Evolutionary conservation across 2,797 vertebrate species (phyloP), one percentile per base, ranked within the genome.

Genomic region (Toxotes lorentzi): DNA sequence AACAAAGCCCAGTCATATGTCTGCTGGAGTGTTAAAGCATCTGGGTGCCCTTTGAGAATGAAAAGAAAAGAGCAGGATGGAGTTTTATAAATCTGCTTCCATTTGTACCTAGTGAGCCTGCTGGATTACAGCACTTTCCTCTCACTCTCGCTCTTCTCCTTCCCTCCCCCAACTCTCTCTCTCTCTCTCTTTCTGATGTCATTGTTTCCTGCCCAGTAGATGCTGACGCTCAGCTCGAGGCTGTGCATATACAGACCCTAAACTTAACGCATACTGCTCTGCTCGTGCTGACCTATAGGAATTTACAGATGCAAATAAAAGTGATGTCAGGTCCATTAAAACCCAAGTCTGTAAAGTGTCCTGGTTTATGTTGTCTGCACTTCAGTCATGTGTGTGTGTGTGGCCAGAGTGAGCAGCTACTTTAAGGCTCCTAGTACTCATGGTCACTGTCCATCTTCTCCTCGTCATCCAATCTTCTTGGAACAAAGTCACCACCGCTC

Each of bases 101-200:
- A 93, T 93, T 88, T 89, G 94, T 90, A 94, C 94, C 94, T 92
- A 83, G 94, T 87, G 94, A 95, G 91, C 95, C 95, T 95, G 88
- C 92, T 94, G 93, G 94, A 93, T 93, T 88, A 79, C 85, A 79
- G 78, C 62, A 64, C 53, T 79, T 87, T 82, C 88, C 78, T 87
- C 79, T 84, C 73, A 51, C 86, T 87, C 76, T 70, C 45, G 65
- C 83, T 64, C 72, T 65, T 30, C 23, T 17, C 60, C 79, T 57
- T 78, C 86, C 85, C 84, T 79, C 84, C 83, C 85, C 83, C 81
- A 45, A 63, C 87, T 63, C 76, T 58, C 68, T 64, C 56, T 63
- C 71, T 57, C 59, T 70, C 62, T 73, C 74, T 16, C 67, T 79
- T 79, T 85, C 86, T 92, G 91, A 91, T 93, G 91, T 94, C 93